phyloP scores from a whole-genome alignment of 2,888 invertebrate genomes.

The Tanaodytes sp. region DNA sequence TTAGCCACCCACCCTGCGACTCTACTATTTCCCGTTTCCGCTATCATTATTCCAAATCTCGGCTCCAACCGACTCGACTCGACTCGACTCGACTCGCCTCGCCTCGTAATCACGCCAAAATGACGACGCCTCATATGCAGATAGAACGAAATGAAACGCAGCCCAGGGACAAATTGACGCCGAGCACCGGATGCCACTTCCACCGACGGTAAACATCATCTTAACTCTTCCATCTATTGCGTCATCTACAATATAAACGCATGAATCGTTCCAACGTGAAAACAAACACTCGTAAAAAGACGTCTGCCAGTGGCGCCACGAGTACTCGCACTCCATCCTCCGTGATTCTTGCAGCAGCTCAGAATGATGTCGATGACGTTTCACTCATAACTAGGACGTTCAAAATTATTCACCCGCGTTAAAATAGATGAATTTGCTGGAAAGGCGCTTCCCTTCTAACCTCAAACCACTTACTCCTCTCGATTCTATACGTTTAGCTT shows the following conservation, averaged over 20 bases:
- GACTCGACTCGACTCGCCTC: neutral
- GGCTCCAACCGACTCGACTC: too few species aligned
- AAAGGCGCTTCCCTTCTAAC: too few species aligned
- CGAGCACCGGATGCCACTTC: conserved; percentile 62
- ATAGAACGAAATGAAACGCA: conserved; percentile 51
- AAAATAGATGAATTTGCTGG: too few species aligned
- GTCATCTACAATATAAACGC: neutral
- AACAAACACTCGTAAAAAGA: conserved; percentile 3
- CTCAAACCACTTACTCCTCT: too few species aligned
- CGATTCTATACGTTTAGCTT: too few species aligned
- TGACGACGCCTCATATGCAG: conserved; percentile 23
- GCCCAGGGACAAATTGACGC: conserved; percentile 69
- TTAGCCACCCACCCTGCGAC: too few species aligned
- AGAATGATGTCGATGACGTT: too few species aligned
- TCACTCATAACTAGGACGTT: too few species aligned
- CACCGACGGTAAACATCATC: conserved; percentile 15
- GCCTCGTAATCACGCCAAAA: conserved; percentile 40
- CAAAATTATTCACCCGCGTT: too few species aligned
- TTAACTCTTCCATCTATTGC: conserved; percentile 13
- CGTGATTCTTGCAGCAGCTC: too few species aligned
- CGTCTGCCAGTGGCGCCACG: too few species aligned
- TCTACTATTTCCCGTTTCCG: conserved; percentile 54
- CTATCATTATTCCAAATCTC: conserved; percentile 50
- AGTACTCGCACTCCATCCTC: too few species aligned
- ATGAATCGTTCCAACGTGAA: conserved; percentile 2